Evolutionary conservation across 2,888 invertebrate genomes (phyloP).

Genomic region (Monopis laevigella): DNA sequence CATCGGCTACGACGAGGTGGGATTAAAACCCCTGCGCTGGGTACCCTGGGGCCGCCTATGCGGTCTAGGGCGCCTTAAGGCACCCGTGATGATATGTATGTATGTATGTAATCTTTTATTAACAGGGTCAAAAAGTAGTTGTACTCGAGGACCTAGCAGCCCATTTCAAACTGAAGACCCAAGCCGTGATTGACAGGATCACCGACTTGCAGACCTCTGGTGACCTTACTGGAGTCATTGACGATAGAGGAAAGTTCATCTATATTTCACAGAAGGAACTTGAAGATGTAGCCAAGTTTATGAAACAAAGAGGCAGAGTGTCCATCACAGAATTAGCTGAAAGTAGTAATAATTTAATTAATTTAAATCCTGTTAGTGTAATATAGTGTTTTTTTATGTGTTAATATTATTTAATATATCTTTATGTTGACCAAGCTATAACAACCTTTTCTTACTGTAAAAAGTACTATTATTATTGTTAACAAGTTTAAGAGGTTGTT

Average conservation of each 20-base stretch:
- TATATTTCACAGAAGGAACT: slow-evolving; percentile 94
- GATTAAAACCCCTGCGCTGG: too few relatives aligned
- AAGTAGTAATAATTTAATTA: slow-evolving; percentile 92
- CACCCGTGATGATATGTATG: too few relatives aligned
- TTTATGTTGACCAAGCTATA: too few relatives aligned
- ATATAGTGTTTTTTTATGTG: too few relatives aligned
- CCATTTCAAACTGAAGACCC: slow-evolving; percentile 91
- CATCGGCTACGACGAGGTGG: too few relatives aligned
- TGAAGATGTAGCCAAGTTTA: slow-evolving; percentile 93
- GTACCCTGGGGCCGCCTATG: too few relatives aligned
- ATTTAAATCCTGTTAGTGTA: slow-evolving; percentile 74
- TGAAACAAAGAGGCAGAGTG: slow-evolving; percentile 92
- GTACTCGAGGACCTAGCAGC: slow-evolving; percentile 93
- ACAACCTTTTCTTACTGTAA: too few relatives aligned
- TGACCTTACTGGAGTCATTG: slow-evolving; percentile 94
- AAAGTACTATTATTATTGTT: too few relatives aligned
- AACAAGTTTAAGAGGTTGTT: too few relatives aligned
- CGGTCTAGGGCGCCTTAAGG: too few relatives aligned
- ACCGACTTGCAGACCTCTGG: slow-evolving; percentile 84
- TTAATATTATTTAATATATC: too few relatives aligned
- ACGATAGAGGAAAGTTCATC: slow-evolving; percentile 98
- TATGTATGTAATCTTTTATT: too few relatives aligned
- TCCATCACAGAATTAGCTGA: slow-evolving; percentile 94
- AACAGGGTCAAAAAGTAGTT: slow-evolving; percentile 87
- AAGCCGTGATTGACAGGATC: slow-evolving; percentile 87